Conservation (phyloP, 2,113 vertebrate genomes). For the Varanus salvator region DNA sequence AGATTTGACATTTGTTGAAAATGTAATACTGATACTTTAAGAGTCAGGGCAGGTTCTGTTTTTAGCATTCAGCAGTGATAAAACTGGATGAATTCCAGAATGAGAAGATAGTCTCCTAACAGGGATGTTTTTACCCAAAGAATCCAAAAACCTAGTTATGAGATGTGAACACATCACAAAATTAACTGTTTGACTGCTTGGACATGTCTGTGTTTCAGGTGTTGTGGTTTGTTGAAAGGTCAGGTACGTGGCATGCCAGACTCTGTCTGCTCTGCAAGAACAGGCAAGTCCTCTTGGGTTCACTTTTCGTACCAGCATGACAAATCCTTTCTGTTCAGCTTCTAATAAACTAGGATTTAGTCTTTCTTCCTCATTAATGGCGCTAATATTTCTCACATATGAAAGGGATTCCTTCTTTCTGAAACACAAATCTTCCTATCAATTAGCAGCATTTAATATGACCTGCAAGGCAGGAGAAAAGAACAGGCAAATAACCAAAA, state of each 20-base stretch:
- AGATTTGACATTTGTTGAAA: neutral
- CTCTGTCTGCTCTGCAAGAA: neutral
- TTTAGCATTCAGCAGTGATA: neutral
- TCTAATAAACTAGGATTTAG: neutral
- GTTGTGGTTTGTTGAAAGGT: slow-evolving; percentile 6
- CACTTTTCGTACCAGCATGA: neutral
- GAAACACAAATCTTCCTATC: neutral
- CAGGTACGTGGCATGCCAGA: neutral
- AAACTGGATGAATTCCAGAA: neutral
- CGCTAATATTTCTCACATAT: neutral
- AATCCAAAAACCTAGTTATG: neutral
- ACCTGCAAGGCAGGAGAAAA: neutral
- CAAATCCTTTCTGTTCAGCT: neutral
- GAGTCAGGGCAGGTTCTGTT: neutral
- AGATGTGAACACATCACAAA: neutral
- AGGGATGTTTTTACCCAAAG: neutral
- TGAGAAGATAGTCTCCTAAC: neutral
- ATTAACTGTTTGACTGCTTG: neutral
- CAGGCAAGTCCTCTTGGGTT: neutral
- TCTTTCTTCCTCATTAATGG: neutral
- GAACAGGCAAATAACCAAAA: neutral
- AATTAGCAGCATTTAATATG: neutral
- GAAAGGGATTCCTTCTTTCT: neutral
- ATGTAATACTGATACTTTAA: neutral
- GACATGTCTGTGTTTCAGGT: neutral